Evolutionary conservation across 2,113 vertebrate genomes (phyloP), one percentile per base, ranked within the genome.

Genomic region (Microcebus griseorufus): DNA sequence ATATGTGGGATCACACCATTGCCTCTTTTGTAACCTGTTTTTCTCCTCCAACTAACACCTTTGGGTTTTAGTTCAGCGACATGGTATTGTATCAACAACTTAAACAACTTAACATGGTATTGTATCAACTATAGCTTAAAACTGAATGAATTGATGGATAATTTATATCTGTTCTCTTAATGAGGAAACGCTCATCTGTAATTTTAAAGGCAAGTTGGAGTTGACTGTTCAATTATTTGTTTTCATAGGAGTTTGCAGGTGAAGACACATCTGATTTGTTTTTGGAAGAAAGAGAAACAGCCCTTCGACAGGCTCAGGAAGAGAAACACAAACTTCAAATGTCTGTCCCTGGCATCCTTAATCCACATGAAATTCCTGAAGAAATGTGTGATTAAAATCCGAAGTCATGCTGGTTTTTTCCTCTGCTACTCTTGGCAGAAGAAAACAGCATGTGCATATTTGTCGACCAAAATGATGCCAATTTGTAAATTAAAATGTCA

Each of bases 301-400:
- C 99, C 58, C 99, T 99, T 97, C 99, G 99, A 73, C 99, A 99
- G 96, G 99, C 99, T 96, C 99, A 99, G 97, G 99, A 99, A 98
- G 99, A 99, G 98, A 99, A 99, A 96, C 99, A 99, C 99, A 99
- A 99, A 99, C 98, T 99, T 96, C 99, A 99, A 98, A 99, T 99
- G 99, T 99, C 99, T 65, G 99, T 99, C 96, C 99, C 99, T 78
- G 99, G 99, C 97, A 99, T 99, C 98, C 99, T 99, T 96, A 99
- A 99, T 99, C 99, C 99, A 98, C 99, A 99, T 97, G 99, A 99
- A 98, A 99, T 99, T 98, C 99, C 99, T 3, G 99, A 99, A 99
- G 99, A 99, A 98, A 99, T 99, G 99, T 99, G 99, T 69, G 99
- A 99, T 99, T 99, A 99, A 99, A 98, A 92, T 90, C 94, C 97